phyloP scores from a whole-genome alignment of 2,888 invertebrate genomes.

The Tryphoninae sp. region DNA sequence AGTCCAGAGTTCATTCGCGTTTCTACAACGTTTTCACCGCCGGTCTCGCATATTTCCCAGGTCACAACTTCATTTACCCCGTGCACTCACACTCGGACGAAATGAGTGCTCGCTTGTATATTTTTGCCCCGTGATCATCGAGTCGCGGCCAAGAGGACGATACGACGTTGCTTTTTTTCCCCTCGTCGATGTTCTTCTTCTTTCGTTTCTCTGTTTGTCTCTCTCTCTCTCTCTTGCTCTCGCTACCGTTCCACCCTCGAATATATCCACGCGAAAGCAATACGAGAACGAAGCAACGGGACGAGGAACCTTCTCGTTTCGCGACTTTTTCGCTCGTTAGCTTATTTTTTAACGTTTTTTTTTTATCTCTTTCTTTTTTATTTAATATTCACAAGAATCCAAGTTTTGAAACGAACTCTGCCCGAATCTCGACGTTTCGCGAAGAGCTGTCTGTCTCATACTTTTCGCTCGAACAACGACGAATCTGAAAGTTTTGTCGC shows the following conservation, averaged over 20 bases:
- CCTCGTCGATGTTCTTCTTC: background rate
- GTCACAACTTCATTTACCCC: conserved; percentile 66
- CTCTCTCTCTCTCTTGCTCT: conserved; percentile 7
- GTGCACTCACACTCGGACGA: conserved; percentile 25
- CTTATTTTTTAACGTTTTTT: conserved; percentile 2
- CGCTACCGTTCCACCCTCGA: conserved; percentile 8
- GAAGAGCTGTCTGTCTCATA: background rate
- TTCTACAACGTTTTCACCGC: conserved; percentile 59
- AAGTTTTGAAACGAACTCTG: conserved; percentile 40
- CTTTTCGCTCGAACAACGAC: background rate
- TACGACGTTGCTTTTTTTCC: conserved; percentile 33
- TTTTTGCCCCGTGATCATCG: conserved; percentile 22
- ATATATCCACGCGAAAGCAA: background rate
- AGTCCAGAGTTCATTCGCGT: conserved; percentile 60
- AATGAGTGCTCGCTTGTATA: conserved; percentile 21
- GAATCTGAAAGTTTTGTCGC: conserved; percentile 8
- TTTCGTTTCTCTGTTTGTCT: conserved; percentile 38
- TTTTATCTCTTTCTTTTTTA: conserved; percentile 5
- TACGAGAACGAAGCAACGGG: conserved; percentile 21
- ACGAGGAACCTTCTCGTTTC: conserved; percentile 31
- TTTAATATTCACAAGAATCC: conserved; percentile 66
- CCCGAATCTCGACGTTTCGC: conserved; percentile 1
- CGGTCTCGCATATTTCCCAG: conserved; percentile 66
- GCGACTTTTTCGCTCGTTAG: conserved; percentile 30
- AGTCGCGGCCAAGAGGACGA: conserved; percentile 28